These are phyloP conservation scores for Pristionchus exspectatus DNA, from an alignment of 2,888 invertebrate genomes.

Conservation along the genomic window DNA sequence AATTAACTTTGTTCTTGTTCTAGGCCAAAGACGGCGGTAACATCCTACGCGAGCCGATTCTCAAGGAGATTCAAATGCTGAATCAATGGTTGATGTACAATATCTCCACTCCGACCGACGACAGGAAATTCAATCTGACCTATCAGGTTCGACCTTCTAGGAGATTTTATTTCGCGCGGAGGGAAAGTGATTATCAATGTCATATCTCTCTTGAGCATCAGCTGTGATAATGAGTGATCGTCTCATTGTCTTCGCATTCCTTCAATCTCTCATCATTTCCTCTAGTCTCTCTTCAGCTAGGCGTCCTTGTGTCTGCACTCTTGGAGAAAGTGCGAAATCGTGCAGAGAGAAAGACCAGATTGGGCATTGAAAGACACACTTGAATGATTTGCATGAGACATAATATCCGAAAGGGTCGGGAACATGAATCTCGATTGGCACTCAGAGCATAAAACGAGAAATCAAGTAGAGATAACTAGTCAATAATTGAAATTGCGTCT, in stretches of 20 bases:
- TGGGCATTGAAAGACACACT: not conserved
- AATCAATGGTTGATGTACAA: constrained; percentile 75
- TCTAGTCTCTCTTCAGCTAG: not conserved
- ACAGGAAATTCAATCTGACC: constrained; percentile 73
- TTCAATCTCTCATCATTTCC: not conserved
- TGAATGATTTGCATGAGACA: not conserved
- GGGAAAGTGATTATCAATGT: constrained; percentile 21
- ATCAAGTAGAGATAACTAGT: not conserved
- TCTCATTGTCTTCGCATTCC: not conserved
- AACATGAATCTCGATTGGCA: not conserved
- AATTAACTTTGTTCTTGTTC: not conserved
- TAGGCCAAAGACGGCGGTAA: constrained; percentile 74
- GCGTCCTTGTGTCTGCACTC: not conserved
- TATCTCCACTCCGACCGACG: constrained; percentile 72
- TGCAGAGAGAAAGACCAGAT: not conserved
- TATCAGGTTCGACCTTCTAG: constrained; percentile 68
- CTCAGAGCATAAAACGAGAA: not conserved
- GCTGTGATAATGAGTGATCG: constrained; percentile 24
- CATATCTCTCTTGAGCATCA: not conserved
- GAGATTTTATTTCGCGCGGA: not conserved
- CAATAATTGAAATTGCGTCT: not conserved
- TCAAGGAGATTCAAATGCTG: constrained; percentile 73
- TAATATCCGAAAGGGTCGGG: not conserved
- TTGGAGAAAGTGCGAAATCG: constrained; percentile 46
- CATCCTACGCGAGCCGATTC: constrained; percentile 71